Evolutionary conservation across 2,113 vertebrate species (phyloP).

Genomic region (Stigmatopora argus): DNA sequence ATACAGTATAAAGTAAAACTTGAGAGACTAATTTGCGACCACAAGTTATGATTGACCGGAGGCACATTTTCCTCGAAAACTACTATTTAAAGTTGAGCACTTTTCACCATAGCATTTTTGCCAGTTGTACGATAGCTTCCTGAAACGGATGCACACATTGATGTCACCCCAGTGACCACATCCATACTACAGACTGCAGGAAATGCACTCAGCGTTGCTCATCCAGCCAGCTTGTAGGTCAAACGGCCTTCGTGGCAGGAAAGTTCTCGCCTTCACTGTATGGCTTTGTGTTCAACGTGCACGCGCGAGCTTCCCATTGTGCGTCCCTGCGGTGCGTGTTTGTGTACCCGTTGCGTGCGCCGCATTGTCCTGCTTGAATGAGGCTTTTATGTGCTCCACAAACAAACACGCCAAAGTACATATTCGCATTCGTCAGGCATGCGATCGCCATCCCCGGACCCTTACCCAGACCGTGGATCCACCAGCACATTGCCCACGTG

Average conservation of each 20-base stretch:
- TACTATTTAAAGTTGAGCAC: background rate
- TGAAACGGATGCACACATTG: background rate
- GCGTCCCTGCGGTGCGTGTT: conserved; percentile 39
- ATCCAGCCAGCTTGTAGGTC: conserved; percentile 47
- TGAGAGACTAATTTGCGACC: background rate
- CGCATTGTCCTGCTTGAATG: conserved; percentile 70
- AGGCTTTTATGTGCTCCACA: conserved; percentile 63
- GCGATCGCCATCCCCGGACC: conserved; percentile 44
- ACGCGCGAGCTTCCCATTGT: conserved; percentile 41
- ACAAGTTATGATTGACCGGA: background rate
- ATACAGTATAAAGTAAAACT: too few relatives aligned
- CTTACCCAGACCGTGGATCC: conserved; percentile 28
- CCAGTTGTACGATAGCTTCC: background rate
- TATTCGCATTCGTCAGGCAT: conserved; percentile 48
- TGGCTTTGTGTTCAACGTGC: conserved; percentile 33
- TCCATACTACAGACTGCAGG: conserved; percentile 16
- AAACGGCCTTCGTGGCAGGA: conserved; percentile 50
- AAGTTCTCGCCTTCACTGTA: conserved; percentile 37
- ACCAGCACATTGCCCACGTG: conserved; percentile 14
- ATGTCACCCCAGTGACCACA: conserved; percentile 21
- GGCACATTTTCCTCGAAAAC: background rate
- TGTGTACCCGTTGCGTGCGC: conserved; percentile 32
- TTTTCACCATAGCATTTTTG: background rate
- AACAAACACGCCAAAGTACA: conserved; percentile 24
- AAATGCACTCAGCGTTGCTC: conserved; percentile 25